Percentiles rank a stretch among this genome's conserved stretches.
These are phyloP conservation scores for Euzophera pinguis DNA, from an alignment of 2,888 invertebrate genomes.

Conservation along the genomic window DNA sequence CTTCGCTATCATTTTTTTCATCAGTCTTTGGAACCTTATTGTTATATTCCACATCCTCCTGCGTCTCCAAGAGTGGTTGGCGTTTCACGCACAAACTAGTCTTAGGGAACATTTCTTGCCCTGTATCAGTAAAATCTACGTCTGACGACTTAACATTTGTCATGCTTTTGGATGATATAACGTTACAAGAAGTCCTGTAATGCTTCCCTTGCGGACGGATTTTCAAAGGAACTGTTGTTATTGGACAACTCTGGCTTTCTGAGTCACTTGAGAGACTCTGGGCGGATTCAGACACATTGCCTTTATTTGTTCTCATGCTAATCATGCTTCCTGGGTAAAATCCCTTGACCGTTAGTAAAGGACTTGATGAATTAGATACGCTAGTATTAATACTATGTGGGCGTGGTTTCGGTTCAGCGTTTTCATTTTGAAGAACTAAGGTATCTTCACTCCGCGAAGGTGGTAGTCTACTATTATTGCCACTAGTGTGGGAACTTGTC, in stretches of 20 bases:
- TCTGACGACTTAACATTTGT: conserved; percentile 80
- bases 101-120: conserved; percentile 55
- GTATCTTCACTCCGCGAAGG: conserved; percentile 91
- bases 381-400: conserved; percentile 80
- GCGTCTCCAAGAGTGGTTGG: conserved; percentile 68
- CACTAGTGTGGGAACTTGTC: conserved; percentile 60
- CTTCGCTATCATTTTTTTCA: conserved; percentile 47
- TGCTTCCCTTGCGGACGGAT: conserved; percentile 72
- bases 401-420: conserved; percentile 68
- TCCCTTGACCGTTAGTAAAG: conserved; percentile 81
- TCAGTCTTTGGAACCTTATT: conserved; percentile 77
- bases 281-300: conserved; percentile 82
- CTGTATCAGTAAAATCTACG: conserved; percentile 65
- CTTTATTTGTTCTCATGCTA: conserved; percentile 81
- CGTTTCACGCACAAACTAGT: conserved; percentile 63
- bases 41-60: conserved; percentile 66
- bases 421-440: conserved; percentile 73
- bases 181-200: conserved; percentile 54
- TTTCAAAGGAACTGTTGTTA: conserved; percentile 77
- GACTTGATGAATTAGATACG: conserved; percentile 85
- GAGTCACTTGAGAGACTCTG: conserved; percentile 84
- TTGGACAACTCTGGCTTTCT: conserved; percentile 78
- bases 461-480: conserved; percentile 78
- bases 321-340: conserved; percentile 82
- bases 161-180: conserved; percentile 81